phyloP scores from a whole-genome alignment of 2,888 invertebrate genomes.

The Diplolepis rosae region DNA sequence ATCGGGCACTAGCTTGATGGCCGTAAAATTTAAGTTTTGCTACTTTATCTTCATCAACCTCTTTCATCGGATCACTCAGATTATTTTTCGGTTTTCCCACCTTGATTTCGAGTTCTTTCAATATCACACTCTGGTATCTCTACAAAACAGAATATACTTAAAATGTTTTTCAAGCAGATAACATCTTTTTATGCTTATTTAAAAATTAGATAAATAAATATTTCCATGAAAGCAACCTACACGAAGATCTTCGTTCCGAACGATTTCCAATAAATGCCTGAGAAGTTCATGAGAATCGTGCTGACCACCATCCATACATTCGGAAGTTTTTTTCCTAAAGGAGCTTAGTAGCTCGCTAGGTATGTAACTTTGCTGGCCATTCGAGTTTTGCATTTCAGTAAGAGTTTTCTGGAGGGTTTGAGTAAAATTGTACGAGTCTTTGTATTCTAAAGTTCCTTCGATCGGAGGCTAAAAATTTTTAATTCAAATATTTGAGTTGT shows the following conservation, averaged over 20 bases:
- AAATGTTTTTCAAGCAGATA: too few relatives aligned
- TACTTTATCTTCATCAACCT: conserved; percentile 84
- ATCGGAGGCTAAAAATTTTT: conserved; percentile 76
- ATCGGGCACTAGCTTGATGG: conserved; percentile 85
- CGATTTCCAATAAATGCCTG: conserved; percentile 90
- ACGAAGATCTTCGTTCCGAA: conserved; percentile 81
- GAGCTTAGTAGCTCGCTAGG: conserved; percentile 80
- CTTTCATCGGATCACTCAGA: conserved; percentile 15
- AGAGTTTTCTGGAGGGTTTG: conserved; percentile 82
- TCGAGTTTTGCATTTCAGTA: conserved; percentile 80
- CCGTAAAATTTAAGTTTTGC: conserved; percentile 89
- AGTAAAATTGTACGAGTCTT: conserved; percentile 81
- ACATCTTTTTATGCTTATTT: too few relatives aligned
- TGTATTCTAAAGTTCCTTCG: conserved; percentile 77
- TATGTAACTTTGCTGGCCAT: conserved; percentile 79
- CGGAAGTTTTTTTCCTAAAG: conserved; percentile 82
- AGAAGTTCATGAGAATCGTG: conserved; percentile 98
- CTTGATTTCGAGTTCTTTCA: conserved; percentile 83
- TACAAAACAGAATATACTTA: too few relatives aligned
- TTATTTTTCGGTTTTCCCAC: conserved; percentile 80
- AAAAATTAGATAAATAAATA: conserved; percentile 6
- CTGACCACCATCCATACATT: conserved; percentile 95
- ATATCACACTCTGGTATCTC: conserved; percentile 88
- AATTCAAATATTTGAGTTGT: too few relatives aligned
- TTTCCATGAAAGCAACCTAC: conserved; percentile 59